These are phyloP conservation scores for Troilus luridus DNA, from an alignment of 2,888 invertebrate species.

Conservation along the genomic window DNA sequence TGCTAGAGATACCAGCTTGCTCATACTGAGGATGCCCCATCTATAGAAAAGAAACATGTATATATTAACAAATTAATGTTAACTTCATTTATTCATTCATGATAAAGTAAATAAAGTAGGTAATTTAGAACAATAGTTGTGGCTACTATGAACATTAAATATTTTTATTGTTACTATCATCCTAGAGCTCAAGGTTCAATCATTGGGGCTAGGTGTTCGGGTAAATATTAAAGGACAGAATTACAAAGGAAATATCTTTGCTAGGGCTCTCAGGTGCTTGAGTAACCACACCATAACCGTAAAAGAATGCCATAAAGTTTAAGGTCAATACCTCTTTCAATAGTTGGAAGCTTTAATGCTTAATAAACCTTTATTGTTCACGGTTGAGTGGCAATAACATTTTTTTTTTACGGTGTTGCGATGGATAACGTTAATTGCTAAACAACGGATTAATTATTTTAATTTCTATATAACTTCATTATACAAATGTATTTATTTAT, in stretches of 20 bases:
- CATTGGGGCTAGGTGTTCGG: neutral
- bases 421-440: neutral
- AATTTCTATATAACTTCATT: no score
- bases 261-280: constrained; percentile 28
- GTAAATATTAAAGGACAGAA: neutral
- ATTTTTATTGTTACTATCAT: neutral
- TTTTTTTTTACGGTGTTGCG: neutral
- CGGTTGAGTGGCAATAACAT: neutral
- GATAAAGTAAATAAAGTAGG: neutral
- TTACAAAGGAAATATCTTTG: neutral
- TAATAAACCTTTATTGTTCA: neutral
- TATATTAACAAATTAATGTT: no score
- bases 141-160: neutral
- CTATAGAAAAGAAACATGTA: no score
- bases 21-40: no score
- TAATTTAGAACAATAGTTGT: neutral
- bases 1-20: no score
- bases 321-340: constrained; percentile 26
- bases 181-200: neutral
- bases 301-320: constrained; percentile 13
- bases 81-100: no score
- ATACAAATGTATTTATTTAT: no score
- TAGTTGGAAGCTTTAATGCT: neutral
- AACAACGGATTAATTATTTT: no score
- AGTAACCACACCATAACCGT: neutral